Base-by-base conservation (phyloP, 2,113 vertebrate genomes). In the Epinephelus fuscoguttatus region DNA sequence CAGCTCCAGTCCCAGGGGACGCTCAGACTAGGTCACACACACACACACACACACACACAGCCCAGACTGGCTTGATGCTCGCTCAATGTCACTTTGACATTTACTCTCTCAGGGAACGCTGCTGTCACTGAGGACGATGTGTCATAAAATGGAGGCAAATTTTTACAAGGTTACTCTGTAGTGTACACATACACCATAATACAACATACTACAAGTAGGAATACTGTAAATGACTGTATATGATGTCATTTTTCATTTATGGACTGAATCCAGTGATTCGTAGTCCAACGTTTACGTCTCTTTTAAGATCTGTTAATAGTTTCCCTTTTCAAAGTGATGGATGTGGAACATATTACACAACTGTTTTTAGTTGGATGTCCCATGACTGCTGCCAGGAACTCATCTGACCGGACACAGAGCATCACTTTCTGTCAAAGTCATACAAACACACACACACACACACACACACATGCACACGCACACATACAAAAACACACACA, bases 41-140 rank as follows among this genome's bases (percentile, higher is more conserved):
- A 66, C 82, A 52, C 72, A 10, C 86, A 33, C 80, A 52, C 80
- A n/a, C 85, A 70, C 66, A 62, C 66, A 33, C 77, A n/a, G 42
- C 25, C 0, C 70, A 84, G 63, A 82, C 80, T 61, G 74, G 70
- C 73, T 80, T 79, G 89, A 91, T 89, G 86, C 88, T 92, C 82
- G 63, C 90, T 90, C 92, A 91, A 88, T 93, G 92, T 93, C 91
- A 93, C 84, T 90, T 76, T 91, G 91, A 93, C 91, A 92, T 91
- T 89, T 91, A 75, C 84, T 91, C 92, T 90, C 91, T 23, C 40
- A 72, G 91, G 88, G 83, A 89, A 74, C 18, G 18, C 70, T 81
- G 85, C 84, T 83, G 88, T 91, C 88, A 83, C 88, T 56, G 74
- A 85, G 68, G 84, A 91, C 19, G 40, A 83, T 45, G 80, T 84